Base-by-base conservation (phyloP, 2,113 vertebrate genomes). In the Cariama cristata region DNA sequence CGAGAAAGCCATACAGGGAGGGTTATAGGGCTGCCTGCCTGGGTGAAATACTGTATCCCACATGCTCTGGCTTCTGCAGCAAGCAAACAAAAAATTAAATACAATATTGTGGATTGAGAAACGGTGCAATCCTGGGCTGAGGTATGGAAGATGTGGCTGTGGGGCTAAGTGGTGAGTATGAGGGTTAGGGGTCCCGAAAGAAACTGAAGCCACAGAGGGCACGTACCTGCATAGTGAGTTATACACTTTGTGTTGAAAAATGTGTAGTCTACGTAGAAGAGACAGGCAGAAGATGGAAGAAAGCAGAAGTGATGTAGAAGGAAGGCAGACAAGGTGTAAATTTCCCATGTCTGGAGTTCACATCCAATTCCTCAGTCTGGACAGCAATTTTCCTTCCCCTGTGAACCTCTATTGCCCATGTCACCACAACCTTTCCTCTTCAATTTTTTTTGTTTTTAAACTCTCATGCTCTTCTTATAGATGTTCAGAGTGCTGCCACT, bases 321-420 rank as follows among this genome's bases (percentile, higher is more conserved):
- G 47, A 76, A 73, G 49, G 49, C 17, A 76, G 53, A 27, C 14
- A 3, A 17, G 16, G 3, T 58, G 9, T 40, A 58, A 14, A 8
- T 27, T 82, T 74, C 14, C 14, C 8, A 1, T 12, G 7, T 88
- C 22, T 40, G 45, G 24, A 56, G 16, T 64, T 82, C 18, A 14
- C 5, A 24, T 49, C 9, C 12, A 44, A 20, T 38, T 95, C 28
- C 21, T 82, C 14, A 59, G 24, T 55, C 33, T 53, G 58, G 14
- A 50, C 32, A 35, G 14, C 33, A 86, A 22, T 44, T 90, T 85
- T 59, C 1, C 33, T 28, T 85, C 59, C 19, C 22, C 12, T 66
- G 23, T 49, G 30, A 83, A 16, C 15, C 27, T 53, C 32, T 0
- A 0, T 53, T 66, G 15, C 26, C 4, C 0, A 0, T 26, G 24